Percentiles rank a stretch among this genome's conserved stretches.
These are phyloP conservation scores for Hyalella azteca DNA, from an alignment of 2,888 invertebrate genomes.

Conservation along the genomic window DNA sequence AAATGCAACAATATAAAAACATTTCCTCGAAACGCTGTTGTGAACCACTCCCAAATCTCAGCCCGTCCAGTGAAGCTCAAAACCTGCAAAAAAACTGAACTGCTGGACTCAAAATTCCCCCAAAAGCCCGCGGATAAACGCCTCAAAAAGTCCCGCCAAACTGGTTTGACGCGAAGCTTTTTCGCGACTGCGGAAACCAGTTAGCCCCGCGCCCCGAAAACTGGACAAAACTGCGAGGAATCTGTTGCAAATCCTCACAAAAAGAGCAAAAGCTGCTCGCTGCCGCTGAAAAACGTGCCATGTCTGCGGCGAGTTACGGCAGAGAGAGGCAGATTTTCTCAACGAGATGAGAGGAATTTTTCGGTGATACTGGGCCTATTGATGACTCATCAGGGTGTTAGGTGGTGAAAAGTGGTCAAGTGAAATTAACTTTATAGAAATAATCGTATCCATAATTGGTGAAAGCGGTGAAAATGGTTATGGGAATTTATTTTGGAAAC, in stretches of 20 bases:
- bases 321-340: not conserved
- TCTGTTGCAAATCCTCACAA: conserved; percentile 22
- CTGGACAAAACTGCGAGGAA: not conserved
- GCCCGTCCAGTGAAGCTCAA: too few relatives aligned
- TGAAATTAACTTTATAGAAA: too few relatives aligned
- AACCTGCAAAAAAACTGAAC: too few relatives aligned
- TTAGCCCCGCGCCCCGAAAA: conserved; percentile 11
- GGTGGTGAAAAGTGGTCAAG: too few relatives aligned
- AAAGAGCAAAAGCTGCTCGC: not conserved
- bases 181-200: conserved; percentile 22
- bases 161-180: conserved; percentile 27
- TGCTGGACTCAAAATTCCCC: conserved; percentile 15
- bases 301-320: conserved; percentile 2
- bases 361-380: too few relatives aligned
- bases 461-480: too few relatives aligned
- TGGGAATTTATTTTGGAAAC: too few relatives aligned
- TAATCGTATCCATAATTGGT: too few relatives aligned
- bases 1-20: too few relatives aligned
- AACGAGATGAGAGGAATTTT: not conserved
- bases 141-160: conserved; percentile 17
- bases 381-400: too few relatives aligned
- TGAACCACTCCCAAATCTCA: too few relatives aligned
- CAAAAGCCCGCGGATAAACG: conserved; percentile 21
- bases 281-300: not conserved
- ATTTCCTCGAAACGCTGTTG: too few relatives aligned